A percentile compares a stretch with the other conserved stretches of the same genome.
phyloP scores from a whole-genome alignment of 2,113 vertebrate genomes.

The Pachypanchax playfairii region DNA sequence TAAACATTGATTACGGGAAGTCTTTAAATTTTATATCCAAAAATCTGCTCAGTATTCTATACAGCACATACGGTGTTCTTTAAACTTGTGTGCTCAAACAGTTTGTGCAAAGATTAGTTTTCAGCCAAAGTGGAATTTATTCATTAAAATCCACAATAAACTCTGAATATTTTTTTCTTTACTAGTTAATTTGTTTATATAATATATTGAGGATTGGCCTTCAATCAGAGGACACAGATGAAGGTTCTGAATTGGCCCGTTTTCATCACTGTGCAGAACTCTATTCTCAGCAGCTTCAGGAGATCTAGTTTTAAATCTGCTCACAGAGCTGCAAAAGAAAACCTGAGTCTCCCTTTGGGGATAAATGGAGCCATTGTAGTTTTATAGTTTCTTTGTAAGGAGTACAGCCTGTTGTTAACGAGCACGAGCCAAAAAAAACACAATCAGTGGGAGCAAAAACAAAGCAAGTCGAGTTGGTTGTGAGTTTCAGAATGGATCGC shows the following conservation, averaged over 20 bases:
- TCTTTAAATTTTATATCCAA: neutral
- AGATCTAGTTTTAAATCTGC: conserved; percentile 32
- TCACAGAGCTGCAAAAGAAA: conserved; percentile 2
- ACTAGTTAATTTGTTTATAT: neutral
- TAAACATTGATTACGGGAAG: neutral
- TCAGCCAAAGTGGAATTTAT: conserved; percentile 23
- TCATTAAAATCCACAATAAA: conserved; percentile 17
- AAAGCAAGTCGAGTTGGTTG: conserved; percentile 36
- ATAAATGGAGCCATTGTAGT: conserved; percentile 12
- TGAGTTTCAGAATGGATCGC: conserved; percentile 45
- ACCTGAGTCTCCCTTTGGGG: conserved; percentile 6
- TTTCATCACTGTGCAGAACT: conserved; percentile 37
- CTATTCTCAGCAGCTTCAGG: conserved; percentile 13
- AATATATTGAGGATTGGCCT: too few relatives aligned
- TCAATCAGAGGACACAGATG: conserved; percentile 33
- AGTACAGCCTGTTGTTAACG: conserved; percentile 30
- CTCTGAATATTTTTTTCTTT: conserved; percentile 31
- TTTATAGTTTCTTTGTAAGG: conserved; percentile 25
- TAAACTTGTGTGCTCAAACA: conserved; percentile 37
- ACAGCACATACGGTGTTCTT: conserved; percentile 12
- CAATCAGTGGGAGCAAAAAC: conserved; percentile 45
- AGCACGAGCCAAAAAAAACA: conserved; percentile 24
- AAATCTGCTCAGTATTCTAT: neutral
- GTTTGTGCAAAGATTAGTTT: conserved; percentile 15
- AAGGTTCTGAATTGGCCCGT: conserved; percentile 12